Conservation (phyloP, 2,113 vertebrate species). For the Rhineura floridana region DNA sequence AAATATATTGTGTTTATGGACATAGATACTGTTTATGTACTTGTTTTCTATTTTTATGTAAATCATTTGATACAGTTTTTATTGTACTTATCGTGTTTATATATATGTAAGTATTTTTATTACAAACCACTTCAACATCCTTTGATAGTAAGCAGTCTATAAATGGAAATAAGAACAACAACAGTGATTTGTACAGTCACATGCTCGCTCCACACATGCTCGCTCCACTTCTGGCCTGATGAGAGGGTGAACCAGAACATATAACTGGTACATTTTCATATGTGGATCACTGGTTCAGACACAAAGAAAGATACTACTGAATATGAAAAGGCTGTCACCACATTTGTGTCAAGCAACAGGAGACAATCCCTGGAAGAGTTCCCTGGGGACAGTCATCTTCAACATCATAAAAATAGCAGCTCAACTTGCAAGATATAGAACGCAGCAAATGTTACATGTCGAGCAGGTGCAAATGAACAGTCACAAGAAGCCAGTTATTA, state of each 20-base stretch:
- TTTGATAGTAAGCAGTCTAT: too few relatives aligned
- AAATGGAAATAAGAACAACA: too few relatives aligned
- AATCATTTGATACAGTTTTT: too few relatives aligned
- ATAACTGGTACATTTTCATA: neutral
- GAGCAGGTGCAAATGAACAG: neutral
- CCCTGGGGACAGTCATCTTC: neutral
- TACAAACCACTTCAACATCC: too few relatives aligned
- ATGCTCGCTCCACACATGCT: neutral
- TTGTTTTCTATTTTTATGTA: too few relatives aligned
- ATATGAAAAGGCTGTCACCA: neutral
- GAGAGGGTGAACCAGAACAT: neutral
- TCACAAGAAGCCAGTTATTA: neutral
- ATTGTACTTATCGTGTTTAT: too few relatives aligned
- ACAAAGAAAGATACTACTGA: too few relatives aligned
- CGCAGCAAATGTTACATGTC: neutral
- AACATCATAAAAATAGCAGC: neutral
- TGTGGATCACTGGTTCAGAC: neutral
- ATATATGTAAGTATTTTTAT: too few relatives aligned
- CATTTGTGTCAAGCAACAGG: neutral
- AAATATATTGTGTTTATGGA: too few relatives aligned
- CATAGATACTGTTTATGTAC: too few relatives aligned
- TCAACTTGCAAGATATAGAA: neutral
- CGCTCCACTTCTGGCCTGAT: neutral
- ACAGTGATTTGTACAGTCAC: neutral
- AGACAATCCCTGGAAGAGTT: neutral